phyloP scores from a whole-genome alignment of 2,888 invertebrate genomes.

The Myopa tessellatipennis region DNA sequence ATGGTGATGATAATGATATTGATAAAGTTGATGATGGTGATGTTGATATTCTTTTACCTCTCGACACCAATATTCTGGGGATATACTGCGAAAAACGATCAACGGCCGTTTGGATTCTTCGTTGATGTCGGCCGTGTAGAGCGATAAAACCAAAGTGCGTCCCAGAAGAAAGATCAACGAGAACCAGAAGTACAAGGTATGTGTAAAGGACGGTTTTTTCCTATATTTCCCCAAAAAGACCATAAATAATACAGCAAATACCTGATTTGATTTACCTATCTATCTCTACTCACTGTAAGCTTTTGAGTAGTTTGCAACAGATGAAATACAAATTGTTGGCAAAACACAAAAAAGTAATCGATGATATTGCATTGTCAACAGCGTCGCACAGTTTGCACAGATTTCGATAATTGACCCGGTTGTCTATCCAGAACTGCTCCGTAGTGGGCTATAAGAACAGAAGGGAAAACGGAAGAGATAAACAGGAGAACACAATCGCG shows the following conservation, averaged over 20 bases:
- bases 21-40: too few species aligned
- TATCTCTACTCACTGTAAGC: conserved; percentile 65
- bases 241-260: neutral
- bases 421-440: conserved; percentile 69
- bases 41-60: conserved; percentile 66
- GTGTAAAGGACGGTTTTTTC: conserved; percentile 63
- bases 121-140: conserved; percentile 71
- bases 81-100: conserved; percentile 66
- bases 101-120: conserved; percentile 70
- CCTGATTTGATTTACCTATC: too few species aligned
- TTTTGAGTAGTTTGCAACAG: conserved; percentile 71
- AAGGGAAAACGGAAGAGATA: neutral
- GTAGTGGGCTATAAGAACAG: conserved; percentile 55
- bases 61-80: conserved; percentile 67
- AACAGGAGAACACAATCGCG: too few species aligned
- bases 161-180: conserved; percentile 71
- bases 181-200: conserved; percentile 71
- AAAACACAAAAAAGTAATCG: conserved; percentile 70
- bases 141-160: conserved; percentile 71
- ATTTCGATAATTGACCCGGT: conserved; percentile 70
- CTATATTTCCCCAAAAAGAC: conserved; percentile 48
- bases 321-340: conserved; percentile 73
- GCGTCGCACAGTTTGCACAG: conserved; percentile 69
- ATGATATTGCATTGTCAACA: conserved; percentile 69
- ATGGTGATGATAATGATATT: too few species aligned